These are phyloP conservation scores for Andrena haemorrhoa DNA, from an alignment of 2,888 invertebrate species.

Conservation along the genomic window DNA sequence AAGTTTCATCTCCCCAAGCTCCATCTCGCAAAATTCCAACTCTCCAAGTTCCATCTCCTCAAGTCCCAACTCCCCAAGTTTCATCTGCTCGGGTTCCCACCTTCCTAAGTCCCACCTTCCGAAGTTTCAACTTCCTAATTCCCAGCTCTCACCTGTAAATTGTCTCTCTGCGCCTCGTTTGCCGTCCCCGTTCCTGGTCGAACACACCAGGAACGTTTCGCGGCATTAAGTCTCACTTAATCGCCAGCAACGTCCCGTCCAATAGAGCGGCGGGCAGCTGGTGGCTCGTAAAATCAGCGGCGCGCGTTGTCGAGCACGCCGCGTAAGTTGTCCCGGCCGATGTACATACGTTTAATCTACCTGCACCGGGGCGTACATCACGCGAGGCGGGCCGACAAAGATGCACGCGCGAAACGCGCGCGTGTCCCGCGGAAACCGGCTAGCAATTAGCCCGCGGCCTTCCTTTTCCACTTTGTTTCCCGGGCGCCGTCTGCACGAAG, in stretches of 20 bases:
- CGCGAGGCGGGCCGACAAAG: conserved; percentile 49
- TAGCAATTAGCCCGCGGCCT: conserved; percentile 52
- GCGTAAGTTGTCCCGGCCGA: conserved; percentile 51
- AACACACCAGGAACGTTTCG: conserved; percentile 15
- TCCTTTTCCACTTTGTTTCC: conserved; percentile 42
- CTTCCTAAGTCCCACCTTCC: background rate
- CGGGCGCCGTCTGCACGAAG: conserved; percentile 2
- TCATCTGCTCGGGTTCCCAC: too few species aligned
- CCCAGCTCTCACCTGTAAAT: too few species aligned
- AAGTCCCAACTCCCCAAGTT: too few species aligned
- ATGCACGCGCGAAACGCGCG: conserved; percentile 22
- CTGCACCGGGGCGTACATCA: conserved; percentile 50
- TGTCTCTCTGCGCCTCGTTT: background rate
- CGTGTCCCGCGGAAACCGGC: conserved; percentile 52
- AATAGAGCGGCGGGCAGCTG: conserved; percentile 47
- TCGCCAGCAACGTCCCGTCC: conserved; percentile 43
- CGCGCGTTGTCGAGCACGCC: conserved; percentile 52
- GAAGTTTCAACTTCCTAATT: background rate
- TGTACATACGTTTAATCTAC: conserved; percentile 60
- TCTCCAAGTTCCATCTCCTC: too few species aligned
- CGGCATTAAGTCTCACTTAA: conserved; percentile 52
- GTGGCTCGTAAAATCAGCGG: conserved; percentile 56
- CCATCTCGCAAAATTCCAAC: too few species aligned
- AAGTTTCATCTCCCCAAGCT: too few species aligned
- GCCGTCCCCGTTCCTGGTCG: too few species aligned